Evolutionary conservation across 2,797 vertebrate genomes (phyloP), one percentile per base, ranked within the genome.

Genomic region (Coendou prehensilis): DNA sequence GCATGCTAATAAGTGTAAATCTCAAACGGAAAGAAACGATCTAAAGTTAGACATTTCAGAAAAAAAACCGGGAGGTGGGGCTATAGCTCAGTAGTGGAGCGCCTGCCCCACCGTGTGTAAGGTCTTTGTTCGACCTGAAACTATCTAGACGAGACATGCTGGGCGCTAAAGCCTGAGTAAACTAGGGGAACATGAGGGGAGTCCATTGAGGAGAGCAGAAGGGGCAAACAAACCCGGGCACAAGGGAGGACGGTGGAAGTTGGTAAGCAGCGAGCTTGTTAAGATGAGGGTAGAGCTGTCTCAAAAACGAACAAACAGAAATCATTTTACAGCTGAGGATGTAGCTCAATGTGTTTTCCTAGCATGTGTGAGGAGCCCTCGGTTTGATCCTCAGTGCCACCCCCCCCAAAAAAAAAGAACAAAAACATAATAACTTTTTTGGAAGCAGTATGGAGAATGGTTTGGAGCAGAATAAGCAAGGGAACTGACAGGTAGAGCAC

Each of bases 401-500:
- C 5, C 41, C 41, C 52, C 14, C 50, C 30, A 17, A n/a, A 22
- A 26, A 45, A 75, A 71, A n/a, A 20, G 26, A 9, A 9, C 20
- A 26, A 41, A 41, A 81, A 37, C 50, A 13, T 23, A 57, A 30
- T 6, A 28, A 13, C 33, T 45, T 91, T 90, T 67, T 75, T 82
- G 61, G 37, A 41, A 81, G 47, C 59, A 71, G 20, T 71, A 17
- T 89, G 78, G 59, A 37, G 26, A 75, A 28, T 75, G 50, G 41
- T 64, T 89, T 89, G 64, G 28, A 57, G 14, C 17, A 73, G 37
- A 89, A 94, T 50, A 83, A 73, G 52, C 73, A 86, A 71, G 69
- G 14, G 57, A 45, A 28, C 22, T 69, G 41, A 37, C 2, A 30
- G 56, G 50, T 47, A 89, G 56, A 52, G 28, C 45, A 6, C 63